A percentile compares a stretch with the other conserved stretches of the same genome.
These are phyloP conservation scores for Lagenorhynchus albirostris DNA, from an alignment of 2,113 vertebrate species.

Conservation along the genomic window DNA sequence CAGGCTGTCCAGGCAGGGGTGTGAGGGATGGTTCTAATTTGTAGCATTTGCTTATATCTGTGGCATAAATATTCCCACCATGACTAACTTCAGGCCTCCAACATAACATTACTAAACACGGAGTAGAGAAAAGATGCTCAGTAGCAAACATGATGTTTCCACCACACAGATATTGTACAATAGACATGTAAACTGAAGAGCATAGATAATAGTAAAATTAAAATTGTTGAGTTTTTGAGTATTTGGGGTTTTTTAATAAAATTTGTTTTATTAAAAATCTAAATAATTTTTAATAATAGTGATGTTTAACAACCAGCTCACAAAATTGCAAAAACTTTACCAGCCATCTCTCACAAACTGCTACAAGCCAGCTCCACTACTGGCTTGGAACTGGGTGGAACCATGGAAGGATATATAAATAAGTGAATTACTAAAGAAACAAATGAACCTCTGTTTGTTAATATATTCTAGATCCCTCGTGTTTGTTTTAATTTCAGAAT, in stretches of 20 bases:
- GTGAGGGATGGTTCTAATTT: background rate
- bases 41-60: background rate
- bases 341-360: background rate
- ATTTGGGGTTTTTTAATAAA: background rate
- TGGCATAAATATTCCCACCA: background rate
- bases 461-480: background rate
- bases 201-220: background rate
- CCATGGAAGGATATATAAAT: background rate
- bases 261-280: background rate
- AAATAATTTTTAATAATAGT: background rate
- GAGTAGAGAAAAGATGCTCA: background rate
- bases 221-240: background rate
- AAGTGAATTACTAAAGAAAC: background rate
- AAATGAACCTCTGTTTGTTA: background rate
- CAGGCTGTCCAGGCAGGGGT: background rate
- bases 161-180: background rate
- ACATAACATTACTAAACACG: background rate
- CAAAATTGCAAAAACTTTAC: background rate
- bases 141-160: background rate
- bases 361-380: background rate
- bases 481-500: constrained; percentile 5
- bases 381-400: background rate
- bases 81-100: background rate
- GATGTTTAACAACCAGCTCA: background rate
- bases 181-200: background rate